Base-by-base conservation (phyloP, 2,113 vertebrate species). In the human region DNA sequence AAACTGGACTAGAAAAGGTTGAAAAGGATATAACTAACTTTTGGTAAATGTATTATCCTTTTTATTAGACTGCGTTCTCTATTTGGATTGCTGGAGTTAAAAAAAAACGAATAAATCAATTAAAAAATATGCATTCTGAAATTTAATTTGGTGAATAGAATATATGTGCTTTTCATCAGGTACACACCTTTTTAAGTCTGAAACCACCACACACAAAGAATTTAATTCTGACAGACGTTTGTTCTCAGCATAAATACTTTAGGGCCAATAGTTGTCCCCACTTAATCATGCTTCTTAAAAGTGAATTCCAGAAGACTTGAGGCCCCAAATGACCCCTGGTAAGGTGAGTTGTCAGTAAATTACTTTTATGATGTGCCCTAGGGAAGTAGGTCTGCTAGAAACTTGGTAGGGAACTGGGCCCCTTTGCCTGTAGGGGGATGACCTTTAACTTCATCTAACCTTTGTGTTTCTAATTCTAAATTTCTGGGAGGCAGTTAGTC, bases 131-230 rank as follows among this genome's bases (percentile, higher is more conserved):
- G 98, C 97, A 97, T 35, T 96, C 95, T 97, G 96, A 98, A 97
- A 98, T 98, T 98, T 98, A 98, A 98, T 98, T 98, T 98, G 98
- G 96, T 96, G 98, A 98, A 97, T 94, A 93, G 96, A 98, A 98
- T 98, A 98, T 98, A 98, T 96, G 97, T 98, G 98, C 97, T 98
- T 98, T 98, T 97, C 98, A 98, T 98, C 97, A 96, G 88, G 80
- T 94, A 97, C 98, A 95, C 98, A 98, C 98, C 96, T 98, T 98
- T 96, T 97, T 66, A 97, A 97, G 96, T 94, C 91, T 86, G 94
- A 94, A 97, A 93, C 94, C 85, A 97, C 97, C 97, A 94, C 98
- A 96, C 98, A 97, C 97, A 97, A 93, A 97, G 96, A 97, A 97
- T 97, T 96, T 96, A 97, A 98, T 97, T 98, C 94, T 95, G 97